Conservation (phyloP, 2,113 vertebrate species). For the Athene cunicularia region DNA sequence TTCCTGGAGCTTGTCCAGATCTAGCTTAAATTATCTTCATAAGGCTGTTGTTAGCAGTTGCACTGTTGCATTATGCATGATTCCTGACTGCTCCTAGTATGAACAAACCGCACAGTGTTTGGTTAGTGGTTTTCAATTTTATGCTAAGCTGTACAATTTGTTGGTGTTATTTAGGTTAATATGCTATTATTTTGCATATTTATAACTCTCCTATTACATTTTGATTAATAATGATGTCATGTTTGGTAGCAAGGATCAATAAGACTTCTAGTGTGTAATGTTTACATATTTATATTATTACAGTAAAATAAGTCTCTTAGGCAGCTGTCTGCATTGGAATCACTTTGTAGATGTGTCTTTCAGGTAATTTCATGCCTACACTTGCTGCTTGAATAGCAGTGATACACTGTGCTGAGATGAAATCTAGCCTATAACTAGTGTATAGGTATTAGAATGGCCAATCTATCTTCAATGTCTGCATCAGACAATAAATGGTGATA, state of each 20-base stretch:
- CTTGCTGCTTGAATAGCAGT: slow-evolving; percentile 5
- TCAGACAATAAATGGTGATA: slow-evolving; percentile 58
- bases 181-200: slow-evolving; percentile 53
- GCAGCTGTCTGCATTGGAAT: slow-evolving; percentile 26
- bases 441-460: neutral
- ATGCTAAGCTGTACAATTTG: slow-evolving; percentile 56
- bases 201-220: slow-evolving; percentile 36
- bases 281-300: slow-evolving; percentile 65
- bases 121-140: slow-evolving; percentile 56
- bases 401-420: slow-evolving; percentile 38
- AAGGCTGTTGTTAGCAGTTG: slow-evolving; percentile 41
- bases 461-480: slow-evolving; percentile 39
- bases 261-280: slow-evolving; percentile 1
- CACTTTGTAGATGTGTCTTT: slow-evolving; percentile 36
- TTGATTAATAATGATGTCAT: slow-evolving; percentile 68
- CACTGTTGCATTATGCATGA: slow-evolving; percentile 52
- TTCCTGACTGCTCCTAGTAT: slow-evolving; percentile 28
- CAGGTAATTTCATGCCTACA: neutral
- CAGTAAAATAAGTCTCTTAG: slow-evolving; percentile 20
- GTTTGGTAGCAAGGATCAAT: slow-evolving; percentile 49
- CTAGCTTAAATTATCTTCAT: slow-evolving; percentile 50
- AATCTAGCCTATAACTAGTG: slow-evolving; percentile 23
- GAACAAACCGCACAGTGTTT: slow-evolving; percentile 25
- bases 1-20: slow-evolving; percentile 51
- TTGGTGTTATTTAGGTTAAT: slow-evolving; percentile 61